Evolutionary conservation across 2,113 vertebrate genomes (phyloP).

Genomic region (Scortum barcoo): DNA sequence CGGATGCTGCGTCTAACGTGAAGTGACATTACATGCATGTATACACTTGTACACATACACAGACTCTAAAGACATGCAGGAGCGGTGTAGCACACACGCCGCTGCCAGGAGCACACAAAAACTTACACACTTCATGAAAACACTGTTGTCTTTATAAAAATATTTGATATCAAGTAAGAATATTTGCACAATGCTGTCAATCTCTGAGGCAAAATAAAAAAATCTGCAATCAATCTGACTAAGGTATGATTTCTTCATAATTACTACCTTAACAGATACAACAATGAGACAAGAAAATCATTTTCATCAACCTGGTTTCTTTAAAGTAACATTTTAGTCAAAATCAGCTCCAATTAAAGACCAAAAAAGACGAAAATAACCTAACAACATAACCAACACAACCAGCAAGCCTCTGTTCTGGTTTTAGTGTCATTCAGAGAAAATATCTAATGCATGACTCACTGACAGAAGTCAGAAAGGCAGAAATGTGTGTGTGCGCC

Average conservation of each 20-base stretch:
- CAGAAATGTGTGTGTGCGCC: constrained; percentile 2
- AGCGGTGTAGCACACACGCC: background rate
- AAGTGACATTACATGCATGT: constrained; percentile 72
- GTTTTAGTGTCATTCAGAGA: background rate
- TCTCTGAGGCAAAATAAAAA: background rate
- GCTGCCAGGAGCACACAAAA: background rate
- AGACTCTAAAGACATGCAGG: constrained; percentile 28
- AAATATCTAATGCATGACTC: background rate
- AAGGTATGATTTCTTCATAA: background rate
- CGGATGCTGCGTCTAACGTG: constrained; percentile 70
- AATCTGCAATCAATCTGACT: background rate
- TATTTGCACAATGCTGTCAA: background rate
- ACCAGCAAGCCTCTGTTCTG: background rate
- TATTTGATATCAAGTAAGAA: background rate
- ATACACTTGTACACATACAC: constrained; percentile 49
- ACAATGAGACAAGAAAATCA: background rate
- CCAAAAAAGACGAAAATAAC: background rate
- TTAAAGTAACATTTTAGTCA: background rate
- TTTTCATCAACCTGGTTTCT: background rate
- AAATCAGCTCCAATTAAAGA: background rate
- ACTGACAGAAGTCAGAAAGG: background rate
- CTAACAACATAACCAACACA: too few relatives aligned
- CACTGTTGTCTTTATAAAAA: background rate
- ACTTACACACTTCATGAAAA: background rate
- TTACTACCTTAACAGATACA: constrained; percentile 1